Evolutionary conservation across 2,113 vertebrate genomes (phyloP).

Genomic region (Amblyopsis rosae): DNA sequence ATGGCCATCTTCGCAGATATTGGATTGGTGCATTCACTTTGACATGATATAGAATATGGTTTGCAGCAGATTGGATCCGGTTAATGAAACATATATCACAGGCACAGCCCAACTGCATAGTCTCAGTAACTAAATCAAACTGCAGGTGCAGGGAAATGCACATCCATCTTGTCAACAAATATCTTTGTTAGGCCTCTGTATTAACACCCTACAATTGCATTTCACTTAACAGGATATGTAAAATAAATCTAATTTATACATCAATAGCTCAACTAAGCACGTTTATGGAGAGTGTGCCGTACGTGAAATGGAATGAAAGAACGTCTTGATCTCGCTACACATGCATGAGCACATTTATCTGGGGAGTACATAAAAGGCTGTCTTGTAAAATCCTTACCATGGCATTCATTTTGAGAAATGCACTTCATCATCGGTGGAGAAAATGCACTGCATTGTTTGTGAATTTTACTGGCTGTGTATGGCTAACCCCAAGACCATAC

Average conservation of each 20-base stretch:
- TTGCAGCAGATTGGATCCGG: not conserved
- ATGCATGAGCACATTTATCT: not conserved
- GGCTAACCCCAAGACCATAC: conserved; percentile 10
- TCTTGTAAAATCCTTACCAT: not conserved
- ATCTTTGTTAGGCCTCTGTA: not conserved
- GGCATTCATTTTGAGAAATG: conserved; percentile 28
- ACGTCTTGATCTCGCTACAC: not conserved
- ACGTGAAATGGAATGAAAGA: not conserved
- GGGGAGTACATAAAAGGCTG: not conserved
- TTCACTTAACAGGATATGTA: not conserved
- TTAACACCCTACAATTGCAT: not conserved
- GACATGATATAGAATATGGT: not conserved
- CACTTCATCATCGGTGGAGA: not conserved
- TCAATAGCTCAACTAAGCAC: not conserved
- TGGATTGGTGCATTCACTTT: not conserved
- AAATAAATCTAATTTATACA: not conserved
- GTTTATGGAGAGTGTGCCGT: not conserved
- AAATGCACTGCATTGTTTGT: conserved; percentile 34
- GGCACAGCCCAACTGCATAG: not conserved
- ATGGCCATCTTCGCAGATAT: not conserved
- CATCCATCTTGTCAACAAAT: not conserved
- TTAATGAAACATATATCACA: not conserved
- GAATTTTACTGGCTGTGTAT: conserved; percentile 24
- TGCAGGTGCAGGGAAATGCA: not conserved
- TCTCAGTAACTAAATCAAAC: not conserved